Percentiles rank a stretch among this genome's conserved stretches.
Conservation (phyloP, 2,888 invertebrate species). For the Lacanobia oleracea region DNA sequence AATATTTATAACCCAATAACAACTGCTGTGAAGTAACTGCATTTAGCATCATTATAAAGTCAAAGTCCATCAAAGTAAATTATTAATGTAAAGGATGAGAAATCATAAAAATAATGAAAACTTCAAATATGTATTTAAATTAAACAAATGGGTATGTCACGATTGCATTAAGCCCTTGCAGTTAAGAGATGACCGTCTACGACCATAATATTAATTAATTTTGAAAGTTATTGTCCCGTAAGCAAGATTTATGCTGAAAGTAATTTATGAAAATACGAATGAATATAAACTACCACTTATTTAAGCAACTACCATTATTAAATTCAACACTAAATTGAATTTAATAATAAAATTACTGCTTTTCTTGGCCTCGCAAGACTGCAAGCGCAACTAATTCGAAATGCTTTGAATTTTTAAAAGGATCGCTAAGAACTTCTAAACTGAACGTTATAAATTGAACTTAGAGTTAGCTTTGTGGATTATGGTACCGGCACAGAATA, state of each 20-base stretch:
- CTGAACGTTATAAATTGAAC: conserved; percentile 4
- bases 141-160: no score
- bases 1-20: background rate
- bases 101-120: background rate
- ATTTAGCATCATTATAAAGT: background rate
- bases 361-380: background rate
- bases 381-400: background rate
- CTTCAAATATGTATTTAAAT: no score
- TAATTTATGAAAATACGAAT: no score
- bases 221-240: no score
- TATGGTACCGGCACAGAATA: background rate
- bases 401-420: conserved; percentile 4
- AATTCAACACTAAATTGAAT: no score
- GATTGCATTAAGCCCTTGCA: no score
- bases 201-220: no score
- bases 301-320: no score
- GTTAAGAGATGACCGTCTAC: no score
- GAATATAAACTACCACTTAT: no score
- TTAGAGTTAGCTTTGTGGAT: conserved; percentile 22
- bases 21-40: background rate
- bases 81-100: background rate
- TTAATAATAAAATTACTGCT: background rate
- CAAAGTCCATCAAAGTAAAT: background rate
- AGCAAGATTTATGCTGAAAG: no score
- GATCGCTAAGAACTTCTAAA: background rate